Conservation (phyloP, 2,888 invertebrate genomes). For the Aphodius granarius region DNA sequence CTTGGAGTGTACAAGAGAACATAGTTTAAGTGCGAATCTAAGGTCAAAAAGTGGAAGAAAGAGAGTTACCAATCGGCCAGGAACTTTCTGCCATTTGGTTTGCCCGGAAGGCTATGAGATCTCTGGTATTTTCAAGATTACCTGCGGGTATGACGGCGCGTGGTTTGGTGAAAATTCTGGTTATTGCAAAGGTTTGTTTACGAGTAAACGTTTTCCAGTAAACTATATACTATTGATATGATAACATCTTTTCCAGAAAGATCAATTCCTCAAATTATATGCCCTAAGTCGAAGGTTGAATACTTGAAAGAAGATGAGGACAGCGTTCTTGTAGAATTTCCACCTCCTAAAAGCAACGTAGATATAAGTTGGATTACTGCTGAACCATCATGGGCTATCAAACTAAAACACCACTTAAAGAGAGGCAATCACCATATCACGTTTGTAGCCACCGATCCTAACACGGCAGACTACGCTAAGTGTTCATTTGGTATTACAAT, state of each 20-base stretch:
- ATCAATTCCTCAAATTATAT: conserved; percentile 57
- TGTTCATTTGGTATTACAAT: conserved; percentile 35
- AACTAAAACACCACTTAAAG: conserved; percentile 55
- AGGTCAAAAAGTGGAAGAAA: conserved; percentile 43
- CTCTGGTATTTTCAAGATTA: conserved; percentile 53
- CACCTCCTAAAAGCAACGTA: conserved; percentile 58
- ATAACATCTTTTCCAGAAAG: conserved; percentile 47
- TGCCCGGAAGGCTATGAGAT: conserved; percentile 54
- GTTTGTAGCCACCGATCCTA: conserved; percentile 57
- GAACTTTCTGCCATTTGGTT: conserved; percentile 55
- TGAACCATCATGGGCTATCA: conserved; percentile 57
- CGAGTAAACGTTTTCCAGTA: not conserved
- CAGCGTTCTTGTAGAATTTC: conserved; percentile 55
- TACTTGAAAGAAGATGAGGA: conserved; percentile 53
- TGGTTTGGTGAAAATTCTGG: conserved; percentile 56
- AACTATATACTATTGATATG: not conserved
- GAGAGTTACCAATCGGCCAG: conserved; percentile 52
- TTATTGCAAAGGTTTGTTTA: conserved; percentile 50
- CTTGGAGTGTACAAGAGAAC: conserved; percentile 52
- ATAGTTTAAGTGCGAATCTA: conserved; percentile 32
- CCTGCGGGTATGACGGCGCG: conserved; percentile 52
- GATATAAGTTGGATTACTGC: conserved; percentile 58
- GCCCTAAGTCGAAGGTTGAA: conserved; percentile 56
- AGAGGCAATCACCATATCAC: conserved; percentile 55
- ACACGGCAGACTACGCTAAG: conserved; percentile 47